A percentile compares a stretch with the other conserved stretches of the same genome.
Conservation (phyloP, 2,888 invertebrate species). For the Microchrysa polita region DNA sequence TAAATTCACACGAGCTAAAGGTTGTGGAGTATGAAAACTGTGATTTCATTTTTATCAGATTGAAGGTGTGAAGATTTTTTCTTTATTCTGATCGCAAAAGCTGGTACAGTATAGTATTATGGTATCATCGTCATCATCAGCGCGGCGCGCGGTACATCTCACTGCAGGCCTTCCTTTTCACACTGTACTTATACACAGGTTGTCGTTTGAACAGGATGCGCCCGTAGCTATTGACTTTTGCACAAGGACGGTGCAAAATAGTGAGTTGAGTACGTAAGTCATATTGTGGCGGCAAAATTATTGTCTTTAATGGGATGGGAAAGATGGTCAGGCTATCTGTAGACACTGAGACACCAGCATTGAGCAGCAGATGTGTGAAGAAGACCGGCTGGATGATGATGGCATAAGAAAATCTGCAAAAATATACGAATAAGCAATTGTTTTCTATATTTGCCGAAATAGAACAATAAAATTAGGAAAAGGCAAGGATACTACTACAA, state of each 20-base stretch:
- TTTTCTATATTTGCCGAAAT: constrained; percentile 42
- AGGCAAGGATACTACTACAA: too few species aligned
- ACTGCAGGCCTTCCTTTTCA: too few species aligned
- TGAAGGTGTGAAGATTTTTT: constrained; percentile 36
- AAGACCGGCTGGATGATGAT: too few species aligned
- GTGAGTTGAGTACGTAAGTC: neutral
- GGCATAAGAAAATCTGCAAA: too few species aligned
- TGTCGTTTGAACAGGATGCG: too few species aligned
- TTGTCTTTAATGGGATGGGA: constrained; percentile 37
- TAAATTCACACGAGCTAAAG: constrained; percentile 38
- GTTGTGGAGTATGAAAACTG: neutral
- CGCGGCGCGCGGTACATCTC: too few species aligned
- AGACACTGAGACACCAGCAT: neutral
- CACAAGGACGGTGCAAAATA: too few species aligned
- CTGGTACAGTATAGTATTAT: constrained; percentile 13
- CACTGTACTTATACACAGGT: too few species aligned
- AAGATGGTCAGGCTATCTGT: constrained; percentile 11
- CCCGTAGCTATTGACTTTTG: too few species aligned
- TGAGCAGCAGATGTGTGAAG: too few species aligned
- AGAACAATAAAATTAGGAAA: constrained; percentile 36
- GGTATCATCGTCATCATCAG: too few species aligned
- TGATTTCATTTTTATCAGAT: constrained; percentile 37
- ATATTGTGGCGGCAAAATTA: neutral
- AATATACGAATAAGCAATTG: constrained; percentile 37
- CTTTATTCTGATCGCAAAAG: constrained; percentile 36